Conservation (phyloP, 1,140 invertebrate genomes). For the Psilanteris sp. region DNA sequence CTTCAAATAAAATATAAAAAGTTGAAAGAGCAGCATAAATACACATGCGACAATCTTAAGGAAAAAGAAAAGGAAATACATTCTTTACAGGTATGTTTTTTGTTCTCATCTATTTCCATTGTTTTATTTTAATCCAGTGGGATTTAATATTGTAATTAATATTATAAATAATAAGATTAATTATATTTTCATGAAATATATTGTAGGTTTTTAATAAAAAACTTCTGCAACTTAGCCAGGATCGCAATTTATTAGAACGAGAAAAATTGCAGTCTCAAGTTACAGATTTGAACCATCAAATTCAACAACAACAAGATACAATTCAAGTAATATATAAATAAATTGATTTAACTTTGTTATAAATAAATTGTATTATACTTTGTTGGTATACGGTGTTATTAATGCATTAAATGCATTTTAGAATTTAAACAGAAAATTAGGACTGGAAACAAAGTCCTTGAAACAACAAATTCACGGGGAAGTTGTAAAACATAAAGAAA, state of each 20-base stretch:
- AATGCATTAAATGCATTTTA: too few species aligned
- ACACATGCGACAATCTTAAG: conserved; percentile 83
- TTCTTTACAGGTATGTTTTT: conserved; percentile 79
- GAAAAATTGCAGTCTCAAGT: conserved; percentile 85
- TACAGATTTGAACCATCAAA: conserved; percentile 82
- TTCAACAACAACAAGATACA: conserved; percentile 85
- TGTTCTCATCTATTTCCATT: too few species aligned
- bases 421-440: conserved; percentile 83
- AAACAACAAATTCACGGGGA: conserved; percentile 85
- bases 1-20: conserved; percentile 85
- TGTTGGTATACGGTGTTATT: too few species aligned
- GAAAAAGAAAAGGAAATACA: conserved; percentile 84
- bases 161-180: too few species aligned
- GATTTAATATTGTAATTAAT: too few species aligned
- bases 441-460: conserved; percentile 86
- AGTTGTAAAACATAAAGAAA: conserved; percentile 85
- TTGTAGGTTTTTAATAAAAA: conserved; percentile 84
- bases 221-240: conserved; percentile 84
- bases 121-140: too few species aligned
- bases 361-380: too few species aligned
- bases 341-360: too few species aligned
- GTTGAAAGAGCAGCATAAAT: conserved; percentile 83
- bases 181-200: too few species aligned
- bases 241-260: conserved; percentile 86
- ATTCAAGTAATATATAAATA: conserved; percentile 82